Conservation (phyloP, 2,113 vertebrate species). For the Theristicus caerulescens region DNA sequence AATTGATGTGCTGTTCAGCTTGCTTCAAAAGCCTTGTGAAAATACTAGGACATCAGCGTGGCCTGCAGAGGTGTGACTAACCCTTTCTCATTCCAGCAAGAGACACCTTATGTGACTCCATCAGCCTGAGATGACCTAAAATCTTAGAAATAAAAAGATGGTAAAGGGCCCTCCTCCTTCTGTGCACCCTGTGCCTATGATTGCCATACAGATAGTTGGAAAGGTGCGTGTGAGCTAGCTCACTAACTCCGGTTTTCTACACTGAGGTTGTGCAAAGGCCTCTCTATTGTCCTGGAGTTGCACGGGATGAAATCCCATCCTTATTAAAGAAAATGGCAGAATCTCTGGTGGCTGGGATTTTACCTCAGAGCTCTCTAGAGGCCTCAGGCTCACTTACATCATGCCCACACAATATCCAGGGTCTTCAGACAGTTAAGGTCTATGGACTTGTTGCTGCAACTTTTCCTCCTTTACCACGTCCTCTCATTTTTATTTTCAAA, state of each 20-base stretch:
- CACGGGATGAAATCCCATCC: not conserved
- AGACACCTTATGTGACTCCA: not conserved
- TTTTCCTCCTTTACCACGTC: not conserved
- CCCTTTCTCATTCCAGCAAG: not conserved
- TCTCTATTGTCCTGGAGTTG: not conserved
- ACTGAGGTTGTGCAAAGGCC: not conserved
- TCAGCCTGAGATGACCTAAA: not conserved
- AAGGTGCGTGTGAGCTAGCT: not conserved
- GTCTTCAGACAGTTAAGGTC: not conserved
- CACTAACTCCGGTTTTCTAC: not conserved
- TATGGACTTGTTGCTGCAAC: not conserved
- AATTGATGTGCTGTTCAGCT: not conserved
- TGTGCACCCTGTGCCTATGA: rapidly evolving
- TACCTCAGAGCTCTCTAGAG: not conserved
- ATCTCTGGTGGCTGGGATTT: not conserved
- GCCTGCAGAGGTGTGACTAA: not conserved
- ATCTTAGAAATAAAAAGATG: not conserved
- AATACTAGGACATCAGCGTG: not conserved
- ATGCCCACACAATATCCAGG: not conserved
- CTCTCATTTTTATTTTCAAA: not conserved
- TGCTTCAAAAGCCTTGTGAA: not conserved
- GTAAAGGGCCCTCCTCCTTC: not conserved
- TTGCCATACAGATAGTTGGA: not conserved
- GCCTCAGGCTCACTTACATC: not conserved
- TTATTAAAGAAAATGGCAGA: not conserved